Evolutionary conservation across 2,113 vertebrate species (phyloP), one percentile per base, ranked within the genome.

Genomic region (Oryzias melastigma): DNA sequence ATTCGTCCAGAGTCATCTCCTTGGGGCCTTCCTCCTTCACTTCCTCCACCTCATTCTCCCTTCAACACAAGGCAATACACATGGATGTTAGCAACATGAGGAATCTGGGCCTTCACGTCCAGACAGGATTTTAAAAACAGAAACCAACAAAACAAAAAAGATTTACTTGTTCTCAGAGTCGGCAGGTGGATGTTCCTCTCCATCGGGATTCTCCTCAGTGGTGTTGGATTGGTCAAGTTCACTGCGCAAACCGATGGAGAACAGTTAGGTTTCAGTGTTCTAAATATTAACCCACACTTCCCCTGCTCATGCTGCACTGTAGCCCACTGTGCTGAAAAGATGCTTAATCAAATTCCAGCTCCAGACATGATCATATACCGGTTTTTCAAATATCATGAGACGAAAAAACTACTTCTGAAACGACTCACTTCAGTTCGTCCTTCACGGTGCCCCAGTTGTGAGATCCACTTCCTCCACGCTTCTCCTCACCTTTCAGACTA

Each of bases 391-490:
- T 2, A 10, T 10, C 25, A 27, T 27, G 4, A 35, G 8, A 35
- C 10, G 8, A 10, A 35, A 7, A 7, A 10, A 35, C 8, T 10
- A 35, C 7, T 35, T 35, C 29, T 35, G 29, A 10, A 29, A n/a
- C 7, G 63, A 81, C 90, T 86, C 81, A 98, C 97, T 94, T 97
- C 52, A 98, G 78, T 65, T 99, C 97, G 69, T 99, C 97, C 91
- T 99, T 99, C 87, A 98, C 97, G 41, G 93, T 98, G 77, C 97
- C 97, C 97, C 97, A 99, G 93, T 99, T 99, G 92, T 99, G 97
- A 24, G 97, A 95, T 86, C 97, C 96, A 54, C 97, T 94, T 75
- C 97, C 97, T 10, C 97, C 97, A 48, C 96, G 95, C 82, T 99
- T 98, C 86, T 99, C 97, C 80, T 99, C 97, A 13, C 95, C 93